A percentile compares a stretch with the other conserved stretches of the same genome.
phyloP scores from a whole-genome alignment of 2,113 vertebrate genomes.

The Argyrosomus japonicus region DNA sequence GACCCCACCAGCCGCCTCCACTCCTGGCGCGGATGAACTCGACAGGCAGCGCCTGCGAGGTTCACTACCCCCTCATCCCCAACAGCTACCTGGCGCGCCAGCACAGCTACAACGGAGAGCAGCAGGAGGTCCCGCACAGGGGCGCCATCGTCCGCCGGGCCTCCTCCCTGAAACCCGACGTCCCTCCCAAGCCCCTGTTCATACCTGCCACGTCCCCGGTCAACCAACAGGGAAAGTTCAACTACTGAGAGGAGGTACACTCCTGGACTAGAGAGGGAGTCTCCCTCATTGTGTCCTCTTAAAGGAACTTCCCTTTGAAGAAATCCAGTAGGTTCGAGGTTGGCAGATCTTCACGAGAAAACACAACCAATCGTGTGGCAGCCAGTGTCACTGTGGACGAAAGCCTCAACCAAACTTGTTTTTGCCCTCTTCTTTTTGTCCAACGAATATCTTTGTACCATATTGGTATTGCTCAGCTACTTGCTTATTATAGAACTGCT shows the following conservation, averaged over 20 bases:
- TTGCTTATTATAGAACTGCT: constrained; percentile 80
- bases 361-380: constrained; percentile 55
- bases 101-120: constrained; percentile 86
- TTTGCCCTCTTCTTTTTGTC: constrained; percentile 71
- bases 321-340: constrained; percentile 57
- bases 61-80: constrained; percentile 84
- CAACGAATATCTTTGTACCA: constrained; percentile 88
- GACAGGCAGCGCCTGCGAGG: constrained; percentile 84
- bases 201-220: constrained; percentile 87
- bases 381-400: constrained; percentile 73
- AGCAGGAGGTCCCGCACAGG: constrained; percentile 82
- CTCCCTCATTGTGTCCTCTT: constrained; percentile 43
- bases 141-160: constrained; percentile 84
- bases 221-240: constrained; percentile 85
- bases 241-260: constrained; percentile 84
- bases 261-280: constrained; percentile 52
- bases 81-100: constrained; percentile 85
- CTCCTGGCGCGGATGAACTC: constrained; percentile 89
- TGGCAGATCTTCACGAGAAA: constrained; percentile 45
- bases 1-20: constrained; percentile 82
- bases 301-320: constrained; percentile 54
- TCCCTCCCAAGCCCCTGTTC: constrained; percentile 85
- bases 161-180: constrained; percentile 86
- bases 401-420: constrained; percentile 80
- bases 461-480: constrained; percentile 89